phyloP scores from a whole-genome alignment of 1,140 invertebrate species.

The Leucophenga varia region DNA sequence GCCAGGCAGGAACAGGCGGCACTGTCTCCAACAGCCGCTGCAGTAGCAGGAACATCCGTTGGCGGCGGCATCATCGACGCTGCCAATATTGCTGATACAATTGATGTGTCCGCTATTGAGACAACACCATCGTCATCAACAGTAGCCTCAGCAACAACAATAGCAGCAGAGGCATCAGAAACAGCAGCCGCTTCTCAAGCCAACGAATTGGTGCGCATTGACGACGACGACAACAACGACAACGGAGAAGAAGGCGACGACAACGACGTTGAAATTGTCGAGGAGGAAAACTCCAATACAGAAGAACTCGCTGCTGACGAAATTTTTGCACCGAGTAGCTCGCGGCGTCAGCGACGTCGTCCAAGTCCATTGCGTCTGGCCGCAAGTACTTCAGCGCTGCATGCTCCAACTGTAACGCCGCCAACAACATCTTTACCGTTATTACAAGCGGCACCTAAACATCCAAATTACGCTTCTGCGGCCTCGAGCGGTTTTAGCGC shows the following conservation, averaged over 20 bases:
- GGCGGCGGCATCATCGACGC: slow-evolving; percentile 23
- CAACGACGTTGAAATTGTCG: no score
- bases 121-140: slow-evolving; percentile 24
- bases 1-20: slow-evolving; percentile 1
- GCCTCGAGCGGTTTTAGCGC: no score
- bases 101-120: slow-evolving; percentile 39
- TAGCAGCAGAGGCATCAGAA: background rate
- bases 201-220: slow-evolving; percentile 47
- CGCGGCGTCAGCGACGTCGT: no score
- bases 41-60: background rate
- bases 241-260: slow-evolving; percentile 27
- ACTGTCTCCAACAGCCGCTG: slow-evolving; percentile 1
- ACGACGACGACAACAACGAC: slow-evolving; percentile 44
- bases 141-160: slow-evolving; percentile 8
- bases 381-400: background rate
- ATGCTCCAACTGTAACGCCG: no score
- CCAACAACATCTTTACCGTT: no score
- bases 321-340: no score
- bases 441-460: no score
- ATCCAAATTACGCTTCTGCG: no score
- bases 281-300: background rate
- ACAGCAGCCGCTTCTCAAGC: no score
- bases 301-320: background rate
- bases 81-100: slow-evolving; percentile 42
- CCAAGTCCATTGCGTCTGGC: no score